These are phyloP conservation scores for Crocallis elinguaria DNA, from an alignment of 2,888 invertebrate species.

Conservation along the genomic window DNA sequence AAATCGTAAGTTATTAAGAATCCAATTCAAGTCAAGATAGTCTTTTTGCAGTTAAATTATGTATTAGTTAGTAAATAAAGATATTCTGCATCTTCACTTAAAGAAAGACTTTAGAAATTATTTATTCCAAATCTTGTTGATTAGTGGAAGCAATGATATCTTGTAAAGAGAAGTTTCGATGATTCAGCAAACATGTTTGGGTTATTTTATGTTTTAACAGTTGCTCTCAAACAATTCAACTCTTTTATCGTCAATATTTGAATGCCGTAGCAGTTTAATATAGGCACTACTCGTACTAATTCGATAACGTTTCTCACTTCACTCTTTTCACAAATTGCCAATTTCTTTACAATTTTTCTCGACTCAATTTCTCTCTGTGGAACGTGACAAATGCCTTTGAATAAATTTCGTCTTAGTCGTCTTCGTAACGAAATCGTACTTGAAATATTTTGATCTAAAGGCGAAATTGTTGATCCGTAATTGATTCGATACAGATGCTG, in stretches of 20 bases:
- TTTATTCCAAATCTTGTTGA: too few relatives aligned
- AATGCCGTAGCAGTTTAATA: neutral
- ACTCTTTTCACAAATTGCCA: slow-evolving; percentile 44
- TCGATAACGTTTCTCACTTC: slow-evolving; percentile 24
- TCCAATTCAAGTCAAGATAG: too few relatives aligned
- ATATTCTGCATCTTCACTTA: too few relatives aligned
- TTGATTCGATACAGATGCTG: slow-evolving; percentile 49
- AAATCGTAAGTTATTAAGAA: too few relatives aligned
- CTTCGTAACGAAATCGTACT: slow-evolving; percentile 36
- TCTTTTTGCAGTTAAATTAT: too few relatives aligned
- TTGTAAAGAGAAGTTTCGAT: too few relatives aligned
- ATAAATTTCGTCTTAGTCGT: slow-evolving; percentile 48
- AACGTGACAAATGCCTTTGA: slow-evolving; percentile 51
- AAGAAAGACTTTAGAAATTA: too few relatives aligned
- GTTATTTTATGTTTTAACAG: neutral
- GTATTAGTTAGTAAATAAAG: too few relatives aligned
- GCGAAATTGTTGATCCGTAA: slow-evolving; percentile 43
- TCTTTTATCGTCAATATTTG: neutral
- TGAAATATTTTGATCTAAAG: slow-evolving; percentile 44
- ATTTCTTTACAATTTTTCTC: slow-evolving; percentile 45
- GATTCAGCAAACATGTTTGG: too few relatives aligned
- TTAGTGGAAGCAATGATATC: too few relatives aligned
- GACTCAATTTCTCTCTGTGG: slow-evolving; percentile 45
- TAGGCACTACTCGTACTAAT: slow-evolving; percentile 32
- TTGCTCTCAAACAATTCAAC: neutral